Conservation (phyloP, 2,888 invertebrate genomes). For the Drosophila birchii region DNA sequence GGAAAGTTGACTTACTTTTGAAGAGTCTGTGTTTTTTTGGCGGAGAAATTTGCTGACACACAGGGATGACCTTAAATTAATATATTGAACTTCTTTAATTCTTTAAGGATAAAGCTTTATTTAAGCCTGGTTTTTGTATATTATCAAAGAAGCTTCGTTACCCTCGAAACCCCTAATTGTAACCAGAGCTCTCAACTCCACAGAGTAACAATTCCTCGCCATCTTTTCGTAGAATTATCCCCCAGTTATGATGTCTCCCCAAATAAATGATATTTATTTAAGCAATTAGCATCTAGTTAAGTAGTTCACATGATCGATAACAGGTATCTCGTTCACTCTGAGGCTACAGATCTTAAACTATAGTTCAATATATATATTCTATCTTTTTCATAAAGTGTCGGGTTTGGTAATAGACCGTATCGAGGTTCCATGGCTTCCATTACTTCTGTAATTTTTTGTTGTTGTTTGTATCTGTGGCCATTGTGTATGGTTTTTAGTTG, state of each 20-base stretch:
- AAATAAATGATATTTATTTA: not conserved
- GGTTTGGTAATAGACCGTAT: conserved; percentile 22
- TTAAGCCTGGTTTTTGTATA: not conserved
- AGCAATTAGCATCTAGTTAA: conserved; percentile 1
- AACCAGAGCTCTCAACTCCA: not conserved
- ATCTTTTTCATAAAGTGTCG: not conserved
- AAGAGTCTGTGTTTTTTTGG: too few species aligned
- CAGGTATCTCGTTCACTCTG: not conserved
- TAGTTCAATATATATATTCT: too few species aligned
- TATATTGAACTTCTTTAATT: too few species aligned
- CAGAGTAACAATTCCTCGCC: not conserved
- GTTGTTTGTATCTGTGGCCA: conserved; percentile 15
- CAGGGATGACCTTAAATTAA: too few species aligned
- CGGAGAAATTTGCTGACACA: too few species aligned
- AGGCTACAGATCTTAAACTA: not conserved
- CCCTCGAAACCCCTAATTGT: not conserved
- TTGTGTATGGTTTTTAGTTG: conserved; percentile 17
- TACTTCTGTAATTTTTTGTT: conserved; percentile 4
- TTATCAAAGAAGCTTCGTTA: not conserved
- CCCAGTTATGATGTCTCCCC: not conserved
- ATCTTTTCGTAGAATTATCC: not conserved
- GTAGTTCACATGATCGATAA: conserved; percentile 15
- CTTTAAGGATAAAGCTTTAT: not conserved
- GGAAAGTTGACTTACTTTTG: not conserved
- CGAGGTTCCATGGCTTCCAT: conserved; percentile 26